Conservation (phyloP, 1,140 invertebrate species). For the Papilio helenus region DNA sequence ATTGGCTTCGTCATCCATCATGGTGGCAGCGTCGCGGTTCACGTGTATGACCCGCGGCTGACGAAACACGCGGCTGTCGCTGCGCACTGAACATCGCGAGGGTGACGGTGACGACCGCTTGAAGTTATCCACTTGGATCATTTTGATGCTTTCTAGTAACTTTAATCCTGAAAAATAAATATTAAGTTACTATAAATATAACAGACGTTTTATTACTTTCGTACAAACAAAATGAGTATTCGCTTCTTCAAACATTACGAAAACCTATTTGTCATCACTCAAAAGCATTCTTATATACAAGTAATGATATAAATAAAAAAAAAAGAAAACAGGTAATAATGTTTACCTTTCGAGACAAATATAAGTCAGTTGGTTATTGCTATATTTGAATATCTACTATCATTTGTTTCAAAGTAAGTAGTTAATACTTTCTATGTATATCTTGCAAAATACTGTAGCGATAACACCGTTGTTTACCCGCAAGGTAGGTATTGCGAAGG, state of each 20-base stretch:
- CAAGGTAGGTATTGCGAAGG: background rate
- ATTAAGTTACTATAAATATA: background rate
- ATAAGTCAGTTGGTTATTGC: background rate
- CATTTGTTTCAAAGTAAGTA: background rate
- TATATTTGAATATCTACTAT: background rate
- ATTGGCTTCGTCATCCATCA: constrained; percentile 74
- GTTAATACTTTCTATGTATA: background rate
- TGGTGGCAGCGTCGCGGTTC: constrained; percentile 80
- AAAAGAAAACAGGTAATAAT: no score
- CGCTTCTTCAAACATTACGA: background rate
- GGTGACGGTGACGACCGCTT: constrained; percentile 75
- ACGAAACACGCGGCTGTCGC: constrained; percentile 69
- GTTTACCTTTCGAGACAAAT: background rate
- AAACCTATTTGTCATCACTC: background rate
- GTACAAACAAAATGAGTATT: background rate
- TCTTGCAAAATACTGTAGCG: background rate
- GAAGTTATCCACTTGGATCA: constrained; percentile 74
- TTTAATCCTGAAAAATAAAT: constrained; percentile 9
- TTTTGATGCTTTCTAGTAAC: constrained; percentile 41
- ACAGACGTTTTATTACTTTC: background rate
- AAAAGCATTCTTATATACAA: no score
- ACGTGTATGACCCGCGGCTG: constrained; percentile 80
- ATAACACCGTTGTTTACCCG: background rate
- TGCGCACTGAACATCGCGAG: constrained; percentile 74
- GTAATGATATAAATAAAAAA: no score